Evolutionary conservation across 2,888 invertebrate genomes (phyloP).

Genomic region (Drosophila austrosaltans): DNA sequence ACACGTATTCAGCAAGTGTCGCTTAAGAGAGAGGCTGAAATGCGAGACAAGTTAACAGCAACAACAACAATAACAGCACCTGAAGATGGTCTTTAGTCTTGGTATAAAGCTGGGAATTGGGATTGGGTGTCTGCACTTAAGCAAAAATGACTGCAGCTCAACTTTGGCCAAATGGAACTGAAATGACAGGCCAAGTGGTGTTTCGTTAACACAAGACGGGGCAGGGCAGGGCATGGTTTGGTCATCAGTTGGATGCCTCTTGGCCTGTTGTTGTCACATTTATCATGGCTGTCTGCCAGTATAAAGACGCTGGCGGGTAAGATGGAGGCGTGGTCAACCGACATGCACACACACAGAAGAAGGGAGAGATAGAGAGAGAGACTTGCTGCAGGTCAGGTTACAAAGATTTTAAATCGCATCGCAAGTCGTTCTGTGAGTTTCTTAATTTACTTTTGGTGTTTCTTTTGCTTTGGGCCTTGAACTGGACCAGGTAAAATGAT

Average conservation of each 20-base stretch:
- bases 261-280: constrained; percentile 68
- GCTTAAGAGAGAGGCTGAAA: constrained; percentile 41
- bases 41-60: constrained; percentile 35
- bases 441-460: constrained; percentile 22
- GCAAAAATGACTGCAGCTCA: constrained; percentile 63
- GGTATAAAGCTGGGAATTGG: constrained; percentile 24
- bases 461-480: constrained; percentile 21
- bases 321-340: constrained; percentile 31
- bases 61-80: constrained; percentile 14
- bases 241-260: constrained; percentile 42
- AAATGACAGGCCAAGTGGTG: constrained; percentile 56
- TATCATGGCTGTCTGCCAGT: constrained; percentile 65
- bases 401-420: constrained; percentile 27
- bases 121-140: constrained; percentile 61
- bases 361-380: neutral
- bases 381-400: constrained; percentile 69
- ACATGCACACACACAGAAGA: constrained; percentile 27
- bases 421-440: constrained; percentile 28
- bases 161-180: constrained; percentile 72
- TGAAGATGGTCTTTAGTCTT: constrained; percentile 40
- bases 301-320: neutral
- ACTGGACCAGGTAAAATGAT: constrained; percentile 52
- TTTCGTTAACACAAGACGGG: neutral
- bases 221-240: constrained; percentile 6
- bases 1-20: constrained; percentile 40